Evolutionary conservation across 2,888 invertebrate species (phyloP), one percentile per base, ranked within the genome.

Genomic region (Hyalella azteca): DNA sequence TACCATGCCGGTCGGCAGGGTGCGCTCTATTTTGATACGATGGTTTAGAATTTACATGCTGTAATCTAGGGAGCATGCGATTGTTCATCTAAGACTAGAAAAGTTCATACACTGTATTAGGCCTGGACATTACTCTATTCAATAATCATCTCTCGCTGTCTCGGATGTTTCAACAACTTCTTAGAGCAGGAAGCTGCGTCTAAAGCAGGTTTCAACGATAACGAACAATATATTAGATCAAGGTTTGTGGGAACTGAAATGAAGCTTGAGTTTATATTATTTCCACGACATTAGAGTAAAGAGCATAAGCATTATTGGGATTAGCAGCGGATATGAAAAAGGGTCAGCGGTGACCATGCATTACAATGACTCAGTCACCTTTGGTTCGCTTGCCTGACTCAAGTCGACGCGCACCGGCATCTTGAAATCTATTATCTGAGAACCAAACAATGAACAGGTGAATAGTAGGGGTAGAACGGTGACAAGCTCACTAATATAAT

Each of bases 371-470:
- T 66, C 45, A 75, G 75, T 75, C 75, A 75, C 75, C 75, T 75
- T 75, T n/a, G n/a, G 41, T 19, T 75, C 75, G n/a, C 41, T 45
- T 26, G 75, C 75, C 26, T 75, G 75, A 66, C 32, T 66, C 66
- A 66, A 66, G 66, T 66, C 66, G 66, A 66, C 66, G 36, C 66
- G 66, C 66, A 66, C 66, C 45, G 45, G 41, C 75, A 75, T 75
- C 75, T 75, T 75, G 75, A 75, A 75, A 75, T 75, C 75, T 45
- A 75, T 75, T 36, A 75, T 75, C 75, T 75, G 75, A 66, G 66
- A 66, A 66, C 66, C 66, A 66, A 36, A 66, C 66, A 66, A 66
- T 66, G 36, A 66, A 66, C 66, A 66, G 66, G 66, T 66, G 66
- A 66, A 66, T 66, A 66, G 66, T 36, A 66, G 66, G 66, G 66